These are phyloP conservation scores for Montipora efflorescens DNA, from an alignment of 64 coral and sea anemone species.

Conservation along the genomic window DNA sequence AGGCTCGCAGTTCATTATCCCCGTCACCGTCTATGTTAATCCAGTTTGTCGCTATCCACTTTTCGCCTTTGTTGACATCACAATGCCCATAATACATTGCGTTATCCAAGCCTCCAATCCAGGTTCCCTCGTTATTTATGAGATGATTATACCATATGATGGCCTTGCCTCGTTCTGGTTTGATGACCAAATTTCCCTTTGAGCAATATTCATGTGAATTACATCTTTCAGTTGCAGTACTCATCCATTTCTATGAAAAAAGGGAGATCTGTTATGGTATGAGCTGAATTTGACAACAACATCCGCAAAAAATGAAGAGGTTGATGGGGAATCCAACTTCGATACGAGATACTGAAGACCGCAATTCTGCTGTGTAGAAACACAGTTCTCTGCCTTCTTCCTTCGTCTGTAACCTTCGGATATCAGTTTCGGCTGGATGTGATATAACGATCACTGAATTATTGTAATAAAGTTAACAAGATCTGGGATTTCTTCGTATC, in stretches of 20 bases:
- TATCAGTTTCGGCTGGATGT: too few relatives aligned
- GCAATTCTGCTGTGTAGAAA: too few relatives aligned
- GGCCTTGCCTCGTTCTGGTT: slow-evolving; percentile 77
- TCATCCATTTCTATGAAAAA: slow-evolving; percentile 70
- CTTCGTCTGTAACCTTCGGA: too few relatives aligned
- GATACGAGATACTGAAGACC: too few relatives aligned
- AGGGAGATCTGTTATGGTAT: neutral
- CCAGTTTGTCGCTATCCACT: slow-evolving; percentile 90
- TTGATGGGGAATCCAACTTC: too few relatives aligned
- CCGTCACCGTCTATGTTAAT: slow-evolving; percentile 93
- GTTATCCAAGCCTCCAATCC: slow-evolving; percentile 78
- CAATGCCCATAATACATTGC: slow-evolving; percentile 81
- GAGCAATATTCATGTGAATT: slow-evolving; percentile 82
- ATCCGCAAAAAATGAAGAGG: neutral
- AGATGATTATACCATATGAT: slow-evolving; percentile 91
- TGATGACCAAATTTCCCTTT: slow-evolving; percentile 69
- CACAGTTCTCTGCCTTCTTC: too few relatives aligned
- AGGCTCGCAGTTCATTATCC: slow-evolving; percentile 62
- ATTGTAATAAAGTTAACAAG: too few relatives aligned
- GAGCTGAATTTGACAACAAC: neutral
- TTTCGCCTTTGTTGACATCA: slow-evolving; percentile 84
- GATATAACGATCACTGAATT: too few relatives aligned
- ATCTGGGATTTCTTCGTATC: too few relatives aligned
- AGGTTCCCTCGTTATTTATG: slow-evolving; percentile 59
- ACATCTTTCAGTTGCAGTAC: slow-evolving; percentile 58